Evolutionary conservation across 2,113 vertebrate species (phyloP).

Genomic region (Halichoerus grypus): DNA sequence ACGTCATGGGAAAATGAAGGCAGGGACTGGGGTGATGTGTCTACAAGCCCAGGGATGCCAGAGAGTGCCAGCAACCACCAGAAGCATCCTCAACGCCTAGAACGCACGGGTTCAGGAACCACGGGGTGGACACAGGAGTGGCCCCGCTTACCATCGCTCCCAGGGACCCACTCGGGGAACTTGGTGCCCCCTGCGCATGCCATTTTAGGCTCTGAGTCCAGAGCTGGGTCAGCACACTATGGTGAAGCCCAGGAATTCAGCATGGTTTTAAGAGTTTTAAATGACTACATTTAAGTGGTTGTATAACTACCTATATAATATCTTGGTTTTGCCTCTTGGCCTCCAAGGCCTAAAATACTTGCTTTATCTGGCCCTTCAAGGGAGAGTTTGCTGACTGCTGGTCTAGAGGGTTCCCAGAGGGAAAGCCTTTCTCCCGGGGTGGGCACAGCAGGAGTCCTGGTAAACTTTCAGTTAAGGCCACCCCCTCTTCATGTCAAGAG

Average conservation of each 20-base stretch:
- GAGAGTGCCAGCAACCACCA: neutral
- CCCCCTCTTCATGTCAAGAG: neutral
- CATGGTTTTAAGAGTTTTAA: neutral
- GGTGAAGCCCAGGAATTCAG: neutral
- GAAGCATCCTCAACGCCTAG: neutral
- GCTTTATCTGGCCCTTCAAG: neutral
- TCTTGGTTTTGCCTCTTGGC: neutral
- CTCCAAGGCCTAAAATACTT: neutral
- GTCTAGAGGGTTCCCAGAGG: neutral
- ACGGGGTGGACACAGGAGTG: neutral
- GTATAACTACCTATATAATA: neutral
- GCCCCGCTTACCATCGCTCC: neutral
- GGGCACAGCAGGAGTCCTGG: neutral
- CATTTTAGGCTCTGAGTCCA: neutral
- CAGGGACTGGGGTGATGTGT: neutral
- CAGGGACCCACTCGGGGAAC: neutral
- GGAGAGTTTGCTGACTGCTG: neutral
- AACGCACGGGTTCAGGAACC: neutral
- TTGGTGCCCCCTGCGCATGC: rapidly evolving
- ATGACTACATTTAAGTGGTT: neutral
- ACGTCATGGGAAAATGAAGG: neutral
- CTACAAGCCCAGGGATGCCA: neutral
- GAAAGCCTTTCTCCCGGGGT: neutral
- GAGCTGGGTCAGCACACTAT: neutral
- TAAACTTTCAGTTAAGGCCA: neutral